These are phyloP conservation scores for Osedax fenrisi DNA, from an alignment of 2,888 invertebrate genomes.

Conservation along the genomic window DNA sequence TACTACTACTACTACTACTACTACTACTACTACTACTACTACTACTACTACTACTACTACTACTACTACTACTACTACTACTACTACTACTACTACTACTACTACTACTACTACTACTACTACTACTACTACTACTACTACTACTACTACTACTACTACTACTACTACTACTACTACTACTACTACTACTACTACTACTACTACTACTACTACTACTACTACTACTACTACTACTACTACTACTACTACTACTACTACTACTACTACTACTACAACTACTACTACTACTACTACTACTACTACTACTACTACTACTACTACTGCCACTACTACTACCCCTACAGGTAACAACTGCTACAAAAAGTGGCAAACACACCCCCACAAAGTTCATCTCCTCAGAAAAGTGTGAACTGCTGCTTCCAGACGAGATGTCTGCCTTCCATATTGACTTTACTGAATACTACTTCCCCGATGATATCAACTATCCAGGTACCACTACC, in stretches of 20 bases:
- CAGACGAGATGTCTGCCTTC: slow-evolving; percentile 77
- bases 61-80: slow-evolving; percentile 26
- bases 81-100: slow-evolving; percentile 24
- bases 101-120: slow-evolving; percentile 25
- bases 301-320: slow-evolving; percentile 26
- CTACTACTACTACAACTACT: slow-evolving; percentile 23
- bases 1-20: slow-evolving; percentile 22
- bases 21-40: slow-evolving; percentile 24
- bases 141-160: slow-evolving; percentile 25
- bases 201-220: slow-evolving; percentile 21
- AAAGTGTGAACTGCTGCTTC: slow-evolving; percentile 65
- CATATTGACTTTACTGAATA: slow-evolving; percentile 91
- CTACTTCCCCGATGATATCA: slow-evolving; percentile 65
- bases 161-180: slow-evolving; percentile 25
- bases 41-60: slow-evolving; percentile 26
- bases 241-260: slow-evolving; percentile 25
- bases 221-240: slow-evolving; percentile 24
- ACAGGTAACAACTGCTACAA: slow-evolving; percentile 39
- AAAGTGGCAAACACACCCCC: slow-evolving; percentile 53
- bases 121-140: slow-evolving; percentile 25
- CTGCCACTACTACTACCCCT: background rate
- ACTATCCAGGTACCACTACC: slow-evolving; percentile 45
- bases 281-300: slow-evolving; percentile 26
- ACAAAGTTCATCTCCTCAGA: slow-evolving; percentile 63
- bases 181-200: slow-evolving; percentile 24